Evolutionary conservation across 2,888 invertebrate species (phyloP).

Genomic region (Leistus spinibarbis): DNA sequence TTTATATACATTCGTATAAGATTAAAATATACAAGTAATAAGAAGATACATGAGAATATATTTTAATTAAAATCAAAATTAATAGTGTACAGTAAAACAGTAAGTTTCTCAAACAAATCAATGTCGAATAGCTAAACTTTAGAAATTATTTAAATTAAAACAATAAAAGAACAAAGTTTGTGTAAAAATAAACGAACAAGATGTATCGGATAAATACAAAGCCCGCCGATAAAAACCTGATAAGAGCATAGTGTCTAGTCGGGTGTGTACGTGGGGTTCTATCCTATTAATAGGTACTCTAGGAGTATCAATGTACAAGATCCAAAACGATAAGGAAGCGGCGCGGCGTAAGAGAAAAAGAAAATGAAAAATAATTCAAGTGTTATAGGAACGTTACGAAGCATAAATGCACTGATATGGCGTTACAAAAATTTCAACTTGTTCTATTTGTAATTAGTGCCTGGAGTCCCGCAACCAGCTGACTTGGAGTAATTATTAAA

Average conservation of each 20-base stretch:
- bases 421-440: conserved; percentile 8
- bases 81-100: conserved; percentile 25
- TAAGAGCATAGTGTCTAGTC: neutral
- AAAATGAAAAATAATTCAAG: conserved; percentile 35
- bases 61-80: conserved; percentile 13
- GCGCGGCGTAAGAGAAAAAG: conserved; percentile 20
- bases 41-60: neutral
- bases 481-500: conserved; percentile 36
- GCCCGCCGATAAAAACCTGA: conserved; percentile 29
- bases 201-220: conserved; percentile 33
- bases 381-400: conserved; percentile 9
- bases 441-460: conserved; percentile 34
- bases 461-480: conserved; percentile 26
- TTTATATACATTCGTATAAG: too few relatives aligned
- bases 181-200: neutral
- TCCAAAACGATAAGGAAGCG: neutral
- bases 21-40: too few relatives aligned
- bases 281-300: conserved; percentile 8
- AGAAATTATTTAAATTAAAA: neutral
- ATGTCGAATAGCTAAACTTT: conserved; percentile 13
- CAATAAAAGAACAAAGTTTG: conserved; percentile 13
- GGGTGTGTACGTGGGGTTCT: neutral
- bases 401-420: neutral
- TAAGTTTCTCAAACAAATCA: conserved; percentile 30
- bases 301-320: conserved; percentile 19